phyloP scores from a whole-genome alignment of 1,140 invertebrate species.

The Rhopalosiphum maidis region DNA sequence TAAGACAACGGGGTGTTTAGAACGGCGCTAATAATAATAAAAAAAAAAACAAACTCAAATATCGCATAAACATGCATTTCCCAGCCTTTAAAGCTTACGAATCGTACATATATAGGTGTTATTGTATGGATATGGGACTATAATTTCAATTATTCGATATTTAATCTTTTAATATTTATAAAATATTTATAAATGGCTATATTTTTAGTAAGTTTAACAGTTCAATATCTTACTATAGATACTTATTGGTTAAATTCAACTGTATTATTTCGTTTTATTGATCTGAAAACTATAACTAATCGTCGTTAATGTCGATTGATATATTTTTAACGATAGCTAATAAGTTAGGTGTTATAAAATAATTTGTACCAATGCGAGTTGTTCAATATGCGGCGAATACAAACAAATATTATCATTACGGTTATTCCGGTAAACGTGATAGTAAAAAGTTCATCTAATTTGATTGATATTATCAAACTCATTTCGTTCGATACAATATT shows the following conservation, averaged over 20 bases:
- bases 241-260: neutral
- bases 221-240: neutral
- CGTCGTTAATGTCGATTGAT: neutral
- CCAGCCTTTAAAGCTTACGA: neutral
- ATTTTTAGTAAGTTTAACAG: neutral
- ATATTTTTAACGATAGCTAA: neutral
- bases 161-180: neutral
- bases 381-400: neutral
- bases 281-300: neutral
- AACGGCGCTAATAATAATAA: neutral
- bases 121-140: too few species aligned
- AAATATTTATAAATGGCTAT: neutral
- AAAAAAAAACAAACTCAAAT: neutral
- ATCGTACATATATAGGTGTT: neutral
- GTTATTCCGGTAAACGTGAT: neutral
- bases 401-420: neutral
- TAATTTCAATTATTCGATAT: neutral
- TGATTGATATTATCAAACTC: neutral
- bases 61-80: neutral
- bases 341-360: neutral
- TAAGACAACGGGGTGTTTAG: neutral
- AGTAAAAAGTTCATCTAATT: neutral
- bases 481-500: neutral
- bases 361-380: neutral
- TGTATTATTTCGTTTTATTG: neutral